phyloP scores from a whole-genome alignment of 2,888 invertebrate genomes.

The Embidobia sp. region DNA sequence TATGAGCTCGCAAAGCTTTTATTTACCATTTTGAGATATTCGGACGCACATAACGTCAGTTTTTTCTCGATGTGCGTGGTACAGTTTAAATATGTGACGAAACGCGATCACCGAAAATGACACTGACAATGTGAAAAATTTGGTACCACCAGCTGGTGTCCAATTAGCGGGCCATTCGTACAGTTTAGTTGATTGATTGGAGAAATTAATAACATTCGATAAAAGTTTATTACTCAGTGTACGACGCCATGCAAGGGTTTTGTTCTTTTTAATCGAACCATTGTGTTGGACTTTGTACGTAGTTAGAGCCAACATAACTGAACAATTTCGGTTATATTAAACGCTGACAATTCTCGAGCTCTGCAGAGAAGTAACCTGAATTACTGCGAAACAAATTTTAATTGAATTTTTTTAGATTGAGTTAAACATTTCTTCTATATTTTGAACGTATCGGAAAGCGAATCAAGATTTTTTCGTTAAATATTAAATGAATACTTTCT shows the following conservation, averaged over 20 bases:
- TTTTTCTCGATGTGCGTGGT: no score
- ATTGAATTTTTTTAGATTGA: conserved; percentile 22
- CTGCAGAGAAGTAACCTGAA: not conserved
- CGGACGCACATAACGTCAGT: no score
- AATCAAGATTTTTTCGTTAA: no score
- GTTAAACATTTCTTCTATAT: not conserved
- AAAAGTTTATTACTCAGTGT: conserved; percentile 41
- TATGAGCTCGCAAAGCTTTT: no score
- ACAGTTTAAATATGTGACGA: not conserved
- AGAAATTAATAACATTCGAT: conserved; percentile 50
- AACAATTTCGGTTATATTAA: conserved; percentile 28
- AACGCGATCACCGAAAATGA: conserved; percentile 17
- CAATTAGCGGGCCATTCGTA: conserved; percentile 31
- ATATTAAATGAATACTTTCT: no score
- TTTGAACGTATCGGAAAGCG: not conserved
- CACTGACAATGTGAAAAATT: conserved; percentile 23
- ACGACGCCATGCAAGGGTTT: not conserved
- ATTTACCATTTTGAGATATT: no score
- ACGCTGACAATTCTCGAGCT: conserved; percentile 14
- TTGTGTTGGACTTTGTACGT: conserved; percentile 29
- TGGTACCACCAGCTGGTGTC: conserved; percentile 21
- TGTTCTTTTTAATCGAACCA: conserved; percentile 23
- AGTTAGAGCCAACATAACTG: conserved; percentile 30
- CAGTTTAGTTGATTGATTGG: conserved; percentile 47
- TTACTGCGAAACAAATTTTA: conserved; percentile 27